These are phyloP conservation scores for Phyllotis vaccarum DNA, from an alignment of 2,797 vertebrate genomes.

Conservation along the genomic window DNA sequence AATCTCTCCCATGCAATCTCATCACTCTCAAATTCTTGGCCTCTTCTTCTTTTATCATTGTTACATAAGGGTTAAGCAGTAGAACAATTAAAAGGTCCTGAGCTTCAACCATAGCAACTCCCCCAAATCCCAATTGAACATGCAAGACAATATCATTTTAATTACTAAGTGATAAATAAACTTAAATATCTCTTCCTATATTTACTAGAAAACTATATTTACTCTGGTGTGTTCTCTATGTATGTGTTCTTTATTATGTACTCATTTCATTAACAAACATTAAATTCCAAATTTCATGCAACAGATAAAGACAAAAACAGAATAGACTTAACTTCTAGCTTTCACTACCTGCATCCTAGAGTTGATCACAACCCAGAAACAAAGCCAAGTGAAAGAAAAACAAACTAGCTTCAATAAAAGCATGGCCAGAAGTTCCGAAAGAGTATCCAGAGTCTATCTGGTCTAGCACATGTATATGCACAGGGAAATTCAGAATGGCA, in stretches of 20 bases:
- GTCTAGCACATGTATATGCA: neutral
- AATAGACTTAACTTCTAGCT: neutral
- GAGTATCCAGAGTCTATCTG: neutral
- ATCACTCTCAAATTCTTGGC: neutral
- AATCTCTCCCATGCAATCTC: neutral
- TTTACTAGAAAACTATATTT: slow-evolving; percentile 49
- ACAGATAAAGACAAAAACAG: neutral
- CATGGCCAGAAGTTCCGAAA: slow-evolving; percentile 24
- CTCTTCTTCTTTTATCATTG: neutral
- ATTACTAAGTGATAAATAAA: slow-evolving; percentile 20
- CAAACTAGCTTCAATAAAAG: neutral
- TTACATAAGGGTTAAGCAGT: neutral
- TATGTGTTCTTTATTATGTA: neutral
- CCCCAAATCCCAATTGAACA: slow-evolving; percentile 29
- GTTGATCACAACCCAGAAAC: neutral
- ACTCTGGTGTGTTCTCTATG: neutral
- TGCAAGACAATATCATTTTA: slow-evolving; percentile 54
- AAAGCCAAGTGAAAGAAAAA: slow-evolving; percentile 48
- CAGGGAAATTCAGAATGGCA: slow-evolving; percentile 36
- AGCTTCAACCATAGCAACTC: neutral
- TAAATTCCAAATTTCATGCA: neutral
- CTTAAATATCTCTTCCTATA: neutral
- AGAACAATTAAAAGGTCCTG: neutral
- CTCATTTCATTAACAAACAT: slow-evolving; percentile 32
- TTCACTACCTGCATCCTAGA: neutral